phyloP scores from a whole-genome alignment of 2,113 vertebrate genomes.

The Periophthalmodon schlosseri region DNA sequence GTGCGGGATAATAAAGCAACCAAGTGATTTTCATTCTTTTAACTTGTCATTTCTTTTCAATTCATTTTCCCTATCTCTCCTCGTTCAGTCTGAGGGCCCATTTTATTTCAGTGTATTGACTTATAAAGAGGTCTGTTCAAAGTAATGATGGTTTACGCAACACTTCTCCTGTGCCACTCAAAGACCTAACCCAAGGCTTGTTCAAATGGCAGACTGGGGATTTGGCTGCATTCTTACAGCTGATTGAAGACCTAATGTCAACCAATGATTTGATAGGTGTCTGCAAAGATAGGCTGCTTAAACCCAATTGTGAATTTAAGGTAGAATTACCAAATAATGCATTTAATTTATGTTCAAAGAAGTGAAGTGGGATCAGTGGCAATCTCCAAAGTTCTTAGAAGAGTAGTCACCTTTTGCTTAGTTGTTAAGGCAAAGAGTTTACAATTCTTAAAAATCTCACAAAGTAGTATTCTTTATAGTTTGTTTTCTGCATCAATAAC shows the following conservation, averaged over 20 bases:
- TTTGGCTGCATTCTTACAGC: constrained; percentile 43
- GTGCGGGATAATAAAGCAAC: not conserved
- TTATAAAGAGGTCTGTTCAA: constrained; percentile 51
- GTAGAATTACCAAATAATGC: not conserved
- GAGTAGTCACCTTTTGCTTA: not conserved
- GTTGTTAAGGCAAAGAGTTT: not conserved
- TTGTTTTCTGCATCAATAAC: not conserved
- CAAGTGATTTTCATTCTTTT: not conserved
- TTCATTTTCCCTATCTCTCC: not conserved
- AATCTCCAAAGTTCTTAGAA: not conserved
- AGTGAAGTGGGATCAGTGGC: not conserved
- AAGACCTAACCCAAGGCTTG: constrained; percentile 39
- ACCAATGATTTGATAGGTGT: constrained; percentile 36
- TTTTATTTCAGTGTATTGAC: constrained; percentile 36
- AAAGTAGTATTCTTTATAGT: not conserved
- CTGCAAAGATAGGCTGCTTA: not conserved
- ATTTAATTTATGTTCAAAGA: not conserved
- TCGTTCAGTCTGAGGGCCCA: constrained; percentile 14
- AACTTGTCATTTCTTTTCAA: not conserved
- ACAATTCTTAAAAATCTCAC: not conserved
- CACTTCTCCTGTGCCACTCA: constrained; percentile 22
- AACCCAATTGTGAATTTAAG: not conserved
- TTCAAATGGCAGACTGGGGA: constrained; percentile 59
- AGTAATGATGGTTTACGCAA: constrained; percentile 49
- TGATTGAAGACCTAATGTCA: constrained; percentile 63